phyloP scores from a whole-genome alignment of 2,113 vertebrate genomes.

The Vimba vimba region DNA sequence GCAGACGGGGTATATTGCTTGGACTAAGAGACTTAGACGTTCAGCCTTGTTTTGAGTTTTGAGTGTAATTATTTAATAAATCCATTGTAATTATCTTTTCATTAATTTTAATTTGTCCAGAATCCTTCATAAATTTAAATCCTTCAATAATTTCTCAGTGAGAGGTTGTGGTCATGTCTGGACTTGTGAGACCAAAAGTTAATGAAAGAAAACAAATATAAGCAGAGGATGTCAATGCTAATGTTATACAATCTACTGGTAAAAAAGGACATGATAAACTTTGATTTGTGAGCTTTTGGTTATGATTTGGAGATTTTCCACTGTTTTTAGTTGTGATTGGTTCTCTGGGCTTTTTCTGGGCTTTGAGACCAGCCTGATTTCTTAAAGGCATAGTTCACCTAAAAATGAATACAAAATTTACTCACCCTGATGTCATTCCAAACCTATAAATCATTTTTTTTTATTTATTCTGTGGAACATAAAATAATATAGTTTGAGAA shows the following conservation, averaged over 20 bases:
- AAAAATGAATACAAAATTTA: not conserved
- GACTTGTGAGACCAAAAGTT: slow-evolving; percentile 36
- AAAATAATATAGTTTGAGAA: not conserved
- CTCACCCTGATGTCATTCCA: not conserved
- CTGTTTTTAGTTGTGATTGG: not conserved
- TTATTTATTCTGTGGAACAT: not conserved
- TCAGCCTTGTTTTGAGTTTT: slow-evolving; percentile 14
- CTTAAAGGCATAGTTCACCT: not conserved
- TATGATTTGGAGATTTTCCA: slow-evolving; percentile 10
- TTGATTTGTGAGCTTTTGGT: slow-evolving; percentile 1
- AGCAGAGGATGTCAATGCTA: slow-evolving; percentile 11
- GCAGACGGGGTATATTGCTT: slow-evolving; percentile 41
- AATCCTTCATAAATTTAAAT: slow-evolving; percentile 13
- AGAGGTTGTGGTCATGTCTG: slow-evolving; percentile 26
- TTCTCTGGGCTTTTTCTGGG: not conserved
- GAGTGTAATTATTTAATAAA: slow-evolving; percentile 52
- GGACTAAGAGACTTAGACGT: slow-evolving; percentile 43
- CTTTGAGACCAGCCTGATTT: not conserved
- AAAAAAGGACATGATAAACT: slow-evolving; percentile 30
- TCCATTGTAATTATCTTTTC: slow-evolving; percentile 52
- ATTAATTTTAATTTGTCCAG: slow-evolving; percentile 56
- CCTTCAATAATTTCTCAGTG: slow-evolving; percentile 33
- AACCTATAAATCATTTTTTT: not conserved
- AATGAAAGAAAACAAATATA: slow-evolving; percentile 59
- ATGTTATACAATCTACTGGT: slow-evolving; percentile 23